Conservation (phyloP, 2,797 vertebrate genomes). For the Artibeus jamaicensis region DNA sequence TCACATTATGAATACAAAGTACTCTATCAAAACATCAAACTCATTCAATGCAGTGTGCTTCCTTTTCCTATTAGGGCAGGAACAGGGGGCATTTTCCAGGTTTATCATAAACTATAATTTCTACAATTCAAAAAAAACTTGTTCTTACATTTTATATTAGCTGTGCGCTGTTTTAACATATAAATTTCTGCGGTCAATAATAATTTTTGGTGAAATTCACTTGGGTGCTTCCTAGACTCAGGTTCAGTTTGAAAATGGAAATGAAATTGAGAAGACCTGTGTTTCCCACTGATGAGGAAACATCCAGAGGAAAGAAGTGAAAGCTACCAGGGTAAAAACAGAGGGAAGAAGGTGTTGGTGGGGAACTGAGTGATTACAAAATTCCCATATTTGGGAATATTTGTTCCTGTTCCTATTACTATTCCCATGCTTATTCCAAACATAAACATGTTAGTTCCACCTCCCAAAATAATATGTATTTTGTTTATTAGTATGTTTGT, state of each 20-base stretch:
- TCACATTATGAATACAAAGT: background rate
- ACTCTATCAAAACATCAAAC: background rate
- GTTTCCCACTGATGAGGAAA: background rate
- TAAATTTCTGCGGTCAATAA: background rate
- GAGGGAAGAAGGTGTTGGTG: background rate
- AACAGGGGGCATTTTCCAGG: background rate
- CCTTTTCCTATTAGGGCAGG: background rate
- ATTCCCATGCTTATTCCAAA: background rate
- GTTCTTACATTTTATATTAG: background rate
- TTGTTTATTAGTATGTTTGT: background rate
- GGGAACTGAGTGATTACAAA: background rate
- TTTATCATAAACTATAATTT: background rate
- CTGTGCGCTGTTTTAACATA: background rate
- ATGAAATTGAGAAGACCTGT: background rate
- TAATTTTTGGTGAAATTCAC: background rate
- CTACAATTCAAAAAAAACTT: background rate
- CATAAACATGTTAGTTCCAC: background rate
- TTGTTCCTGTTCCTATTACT: background rate
- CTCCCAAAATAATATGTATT: background rate
- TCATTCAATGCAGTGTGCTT: background rate
- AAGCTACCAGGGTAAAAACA: background rate
- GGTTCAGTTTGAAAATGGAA: background rate
- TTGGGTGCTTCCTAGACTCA: background rate
- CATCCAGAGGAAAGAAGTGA: background rate
- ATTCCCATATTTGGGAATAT: too few species aligned